These are phyloP conservation scores for Rhombomys opimus DNA, from an alignment of 2,113 vertebrate species.

Conservation along the genomic window DNA sequence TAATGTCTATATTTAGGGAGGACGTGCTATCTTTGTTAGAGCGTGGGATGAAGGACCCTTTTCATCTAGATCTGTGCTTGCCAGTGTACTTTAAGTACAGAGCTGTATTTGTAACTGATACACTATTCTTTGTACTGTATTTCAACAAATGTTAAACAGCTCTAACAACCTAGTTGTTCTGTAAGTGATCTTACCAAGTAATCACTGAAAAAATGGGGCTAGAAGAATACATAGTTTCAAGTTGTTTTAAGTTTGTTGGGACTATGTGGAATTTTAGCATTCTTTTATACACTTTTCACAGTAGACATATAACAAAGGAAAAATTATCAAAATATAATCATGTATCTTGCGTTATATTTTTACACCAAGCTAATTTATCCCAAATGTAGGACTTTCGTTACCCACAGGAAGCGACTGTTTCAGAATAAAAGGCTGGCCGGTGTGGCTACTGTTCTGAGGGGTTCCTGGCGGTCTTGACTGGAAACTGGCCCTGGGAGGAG, in stretches of 20 bases:
- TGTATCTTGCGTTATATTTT: conserved; percentile 3
- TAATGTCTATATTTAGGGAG: not conserved
- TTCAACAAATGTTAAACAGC: conserved; percentile 38
- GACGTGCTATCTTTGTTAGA: not conserved
- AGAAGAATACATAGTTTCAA: not conserved
- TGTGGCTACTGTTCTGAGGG: not conserved
- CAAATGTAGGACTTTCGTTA: not conserved
- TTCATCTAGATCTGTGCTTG: not conserved
- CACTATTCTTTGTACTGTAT: conserved; percentile 16
- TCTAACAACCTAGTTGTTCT: conserved; percentile 20
- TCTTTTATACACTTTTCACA: not conserved
- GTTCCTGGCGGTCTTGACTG: not conserved
- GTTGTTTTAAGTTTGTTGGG: not conserved
- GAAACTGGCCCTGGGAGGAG: not conserved
- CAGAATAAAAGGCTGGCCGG: not conserved
- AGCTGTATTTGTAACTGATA: conserved; percentile 2
- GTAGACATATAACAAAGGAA: not conserved
- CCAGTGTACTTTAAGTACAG: not conserved
- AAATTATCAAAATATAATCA: not conserved
- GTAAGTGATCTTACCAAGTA: not conserved
- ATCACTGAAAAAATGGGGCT: not conserved
- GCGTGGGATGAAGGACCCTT: not conserved
- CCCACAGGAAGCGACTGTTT: not conserved
- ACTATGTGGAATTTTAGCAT: conserved; percentile 8
- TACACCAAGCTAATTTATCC: not conserved